phyloP scores from a whole-genome alignment of 2,888 invertebrate species.

The Zootermopsis nevadensis region DNA sequence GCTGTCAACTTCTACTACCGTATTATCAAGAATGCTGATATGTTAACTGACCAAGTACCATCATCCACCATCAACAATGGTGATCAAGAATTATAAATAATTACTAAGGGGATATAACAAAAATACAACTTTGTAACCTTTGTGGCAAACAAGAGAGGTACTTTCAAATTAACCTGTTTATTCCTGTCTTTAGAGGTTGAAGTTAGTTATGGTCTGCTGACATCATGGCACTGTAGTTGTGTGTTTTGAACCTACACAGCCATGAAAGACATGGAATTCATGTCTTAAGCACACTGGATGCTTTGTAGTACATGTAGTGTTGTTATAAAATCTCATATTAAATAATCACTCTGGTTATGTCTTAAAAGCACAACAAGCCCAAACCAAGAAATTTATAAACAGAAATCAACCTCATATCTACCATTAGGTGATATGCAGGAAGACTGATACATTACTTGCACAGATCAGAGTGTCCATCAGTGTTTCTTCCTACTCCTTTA shows the following conservation, averaged over 20 bases:
- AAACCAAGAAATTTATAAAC: not conserved
- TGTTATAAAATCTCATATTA: not conserved
- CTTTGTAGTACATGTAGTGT: not conserved
- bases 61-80: conserved; percentile 50
- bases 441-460: not conserved
- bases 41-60: conserved; percentile 52
- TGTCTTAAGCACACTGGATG: not conserved
- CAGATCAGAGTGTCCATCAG: not conserved
- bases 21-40: conserved; percentile 63
- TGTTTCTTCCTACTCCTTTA: not conserved
- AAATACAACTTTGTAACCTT: not conserved
- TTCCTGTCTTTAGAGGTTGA: no score
- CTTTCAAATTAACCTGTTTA: not conserved
- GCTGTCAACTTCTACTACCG: conserved; percentile 65
- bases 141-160: not conserved
- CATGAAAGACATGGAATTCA: not conserved
- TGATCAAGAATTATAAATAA: conserved; percentile 49
- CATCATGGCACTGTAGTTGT: not conserved
- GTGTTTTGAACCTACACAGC: not conserved
- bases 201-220: not conserved
- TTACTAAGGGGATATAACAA: not conserved
- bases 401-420: not conserved
- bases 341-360: not conserved
- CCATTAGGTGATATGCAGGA: not conserved
- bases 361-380: not conserved